These are phyloP conservation scores for Hepsetus odoe DNA, from an alignment of 2,113 vertebrate species.

Conservation along the genomic window DNA sequence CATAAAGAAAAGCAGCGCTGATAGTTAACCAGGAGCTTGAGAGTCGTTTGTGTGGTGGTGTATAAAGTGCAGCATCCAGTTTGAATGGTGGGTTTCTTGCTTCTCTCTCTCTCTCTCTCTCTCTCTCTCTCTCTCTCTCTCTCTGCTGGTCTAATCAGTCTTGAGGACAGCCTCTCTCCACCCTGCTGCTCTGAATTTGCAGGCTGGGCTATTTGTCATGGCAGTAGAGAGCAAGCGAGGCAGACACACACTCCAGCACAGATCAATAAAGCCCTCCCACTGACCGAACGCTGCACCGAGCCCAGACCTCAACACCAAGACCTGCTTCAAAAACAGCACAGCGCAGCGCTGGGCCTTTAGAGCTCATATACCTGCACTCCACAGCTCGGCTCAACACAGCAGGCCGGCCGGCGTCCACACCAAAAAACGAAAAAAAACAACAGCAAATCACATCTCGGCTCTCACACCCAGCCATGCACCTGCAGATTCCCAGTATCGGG, in stretches of 20 bases:
- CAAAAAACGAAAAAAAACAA: background rate
- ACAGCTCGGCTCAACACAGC: slow-evolving; percentile 13
- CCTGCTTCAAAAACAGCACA: background rate
- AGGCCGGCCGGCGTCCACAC: background rate
- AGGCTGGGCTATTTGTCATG: slow-evolving; percentile 34
- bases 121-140: slow-evolving; percentile 47
- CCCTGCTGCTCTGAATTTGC: slow-evolving; percentile 45
- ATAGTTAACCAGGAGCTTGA: too few species aligned
- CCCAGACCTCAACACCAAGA: slow-evolving; percentile 28
- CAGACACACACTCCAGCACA: slow-evolving; percentile 1
- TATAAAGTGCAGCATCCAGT: too few species aligned
- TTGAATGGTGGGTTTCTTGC: too few species aligned
- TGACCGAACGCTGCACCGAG: background rate
- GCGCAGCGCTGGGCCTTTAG: background rate
- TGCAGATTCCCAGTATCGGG: too few species aligned
- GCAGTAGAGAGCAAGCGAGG: slow-evolving; percentile 36
- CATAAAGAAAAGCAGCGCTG: too few species aligned
- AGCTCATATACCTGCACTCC: background rate
- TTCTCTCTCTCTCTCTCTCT: slow-evolving; percentile 47
- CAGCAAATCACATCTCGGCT: background rate
- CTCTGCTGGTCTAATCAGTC: slow-evolving; percentile 19
- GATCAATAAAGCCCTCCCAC: slow-evolving; percentile 43
- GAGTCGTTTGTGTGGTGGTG: too few species aligned
- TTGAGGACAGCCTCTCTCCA: slow-evolving; percentile 24
- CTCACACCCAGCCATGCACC: background rate